Evolutionary conservation across 2,113 vertebrate genomes (phyloP).

Genomic region (Caloenas nicobarica): DNA sequence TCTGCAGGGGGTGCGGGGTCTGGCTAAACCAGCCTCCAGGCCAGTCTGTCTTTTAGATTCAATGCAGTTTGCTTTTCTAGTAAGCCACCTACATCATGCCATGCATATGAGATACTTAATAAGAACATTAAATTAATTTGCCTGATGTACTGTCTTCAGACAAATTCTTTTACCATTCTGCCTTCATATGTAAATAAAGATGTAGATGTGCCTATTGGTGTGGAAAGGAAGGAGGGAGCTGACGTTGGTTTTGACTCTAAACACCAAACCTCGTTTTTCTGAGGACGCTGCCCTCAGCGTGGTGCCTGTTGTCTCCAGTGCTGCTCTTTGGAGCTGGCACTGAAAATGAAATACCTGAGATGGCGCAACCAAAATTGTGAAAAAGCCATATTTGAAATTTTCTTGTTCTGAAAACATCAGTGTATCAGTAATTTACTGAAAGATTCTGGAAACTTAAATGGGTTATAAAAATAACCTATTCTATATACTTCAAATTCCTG

Average conservation of each 20-base stretch:
- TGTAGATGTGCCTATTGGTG: background rate
- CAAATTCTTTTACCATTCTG: background rate
- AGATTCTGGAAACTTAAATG: background rate
- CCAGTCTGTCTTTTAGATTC: background rate
- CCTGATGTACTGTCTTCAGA: background rate
- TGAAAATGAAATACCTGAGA: background rate
- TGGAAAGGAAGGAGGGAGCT: background rate
- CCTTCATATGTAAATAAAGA: background rate
- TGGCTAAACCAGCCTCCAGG: too few species aligned
- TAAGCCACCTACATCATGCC: background rate
- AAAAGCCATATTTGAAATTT: background rate
- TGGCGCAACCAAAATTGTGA: background rate
- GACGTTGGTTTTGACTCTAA: background rate
- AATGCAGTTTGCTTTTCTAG: background rate
- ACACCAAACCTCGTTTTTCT: background rate
- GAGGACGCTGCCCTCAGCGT: background rate
- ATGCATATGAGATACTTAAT: background rate
- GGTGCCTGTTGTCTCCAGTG: too few species aligned
- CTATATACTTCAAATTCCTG: background rate
- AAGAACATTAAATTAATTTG: background rate
- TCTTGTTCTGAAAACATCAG: background rate
- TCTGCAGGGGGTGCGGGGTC: too few species aligned
- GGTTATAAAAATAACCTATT: background rate
- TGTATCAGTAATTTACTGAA: background rate
- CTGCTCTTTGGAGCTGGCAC: background rate